phyloP scores from a whole-genome alignment of 35 echinoderm and acorn worm species.

The Anneissia japonica region DNA sequence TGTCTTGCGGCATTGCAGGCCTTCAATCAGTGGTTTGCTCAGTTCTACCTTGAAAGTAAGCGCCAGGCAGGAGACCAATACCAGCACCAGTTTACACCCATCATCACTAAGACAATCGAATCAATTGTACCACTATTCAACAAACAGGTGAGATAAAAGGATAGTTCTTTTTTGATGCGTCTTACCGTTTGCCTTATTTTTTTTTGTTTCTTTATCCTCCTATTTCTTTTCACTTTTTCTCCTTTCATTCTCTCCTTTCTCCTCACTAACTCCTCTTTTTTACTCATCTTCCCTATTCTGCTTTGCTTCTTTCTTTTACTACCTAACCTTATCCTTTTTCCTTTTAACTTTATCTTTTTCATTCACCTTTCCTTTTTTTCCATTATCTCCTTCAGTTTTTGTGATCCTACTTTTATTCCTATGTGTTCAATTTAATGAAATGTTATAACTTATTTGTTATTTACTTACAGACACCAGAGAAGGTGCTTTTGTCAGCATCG shows the following conservation, averaged over 20 bases:
- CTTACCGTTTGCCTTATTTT: neutral
- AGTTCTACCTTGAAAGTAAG: slow-evolving; percentile 83
- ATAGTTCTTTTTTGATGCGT: neutral
- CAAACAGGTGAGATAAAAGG: slow-evolving; percentile 45
- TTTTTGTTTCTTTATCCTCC: neutral
- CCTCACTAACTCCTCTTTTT: too few relatives aligned
- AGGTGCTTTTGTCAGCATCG: slow-evolving; percentile 73
- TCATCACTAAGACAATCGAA: slow-evolving; percentile 74
- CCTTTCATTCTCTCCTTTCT: too few relatives aligned
- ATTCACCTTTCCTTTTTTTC: too few relatives aligned
- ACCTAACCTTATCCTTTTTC: too few relatives aligned
- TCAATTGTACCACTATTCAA: slow-evolving; percentile 65
- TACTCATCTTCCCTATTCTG: too few relatives aligned
- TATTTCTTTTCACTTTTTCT: too few relatives aligned
- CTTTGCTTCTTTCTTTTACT: too few relatives aligned
- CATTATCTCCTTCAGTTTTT: too few relatives aligned
- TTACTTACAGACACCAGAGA: slow-evolving; percentile 51
- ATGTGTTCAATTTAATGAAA: too few relatives aligned
- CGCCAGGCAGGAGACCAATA: slow-evolving; percentile 54
- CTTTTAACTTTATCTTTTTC: too few relatives aligned
- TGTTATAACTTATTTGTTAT: too few relatives aligned
- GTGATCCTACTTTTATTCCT: too few relatives aligned
- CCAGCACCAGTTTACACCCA: slow-evolving; percentile 53
- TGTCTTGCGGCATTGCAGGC: slow-evolving; percentile 74
- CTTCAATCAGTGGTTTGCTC: slow-evolving; percentile 90